Base-by-base conservation (phyloP, 30 jellyfish, hydroid and myxozoan genomes). In the Nemopilema nomurai region DNA sequence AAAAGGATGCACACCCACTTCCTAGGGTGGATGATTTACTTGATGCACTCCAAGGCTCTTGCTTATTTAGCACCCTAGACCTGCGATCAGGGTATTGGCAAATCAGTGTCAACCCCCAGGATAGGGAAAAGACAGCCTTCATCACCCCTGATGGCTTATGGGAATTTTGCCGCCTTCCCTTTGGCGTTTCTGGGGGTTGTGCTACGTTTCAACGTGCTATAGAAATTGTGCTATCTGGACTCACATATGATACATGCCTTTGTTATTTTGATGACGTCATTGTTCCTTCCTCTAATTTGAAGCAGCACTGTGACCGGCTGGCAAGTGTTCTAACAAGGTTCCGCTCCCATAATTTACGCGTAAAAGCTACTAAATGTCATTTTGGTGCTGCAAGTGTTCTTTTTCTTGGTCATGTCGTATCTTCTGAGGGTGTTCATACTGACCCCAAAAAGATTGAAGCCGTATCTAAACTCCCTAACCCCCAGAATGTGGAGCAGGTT, bases 121-220 rank as follows among this genome's bases (percentile, higher is more conserved):
- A 87, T 49, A 53, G 74, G 77, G 88, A 79, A 24, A 88, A n/a
- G n/a, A n/a, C n/a, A n/a, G n/a, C n/a, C n/a, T n/a, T n/a, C n/a
- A n/a, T n/a, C n/a, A n/a, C n/a, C 76, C 88, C 93, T 28, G 68
- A 53, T 21, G 83, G 79, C 30, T 51, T 74, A 28, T 85, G 93
- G 82, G 93, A 85, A 49, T 62, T 74, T 63, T 23, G 20, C 28
- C 50, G 81, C 32, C 75, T 82, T 49, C 93, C 94, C 33, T 89
- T 81, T 77, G 94, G 90, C 20, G 83, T 89, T 67, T 89, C 87
- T 6, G 79, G 79, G 62, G 97, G 83, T 18, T 79, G 62, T 7
- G 90, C 93, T 63, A 89, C 93, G 18, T 89, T 89, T 62, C 85
- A 81, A 68, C 67, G 90, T 20, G 84, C 89, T 49, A 89, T 81